A percentile compares a stretch with the other conserved stretches of the same genome.
Conservation (phyloP, 1,140 invertebrate species). For the Euura lappo region DNA sequence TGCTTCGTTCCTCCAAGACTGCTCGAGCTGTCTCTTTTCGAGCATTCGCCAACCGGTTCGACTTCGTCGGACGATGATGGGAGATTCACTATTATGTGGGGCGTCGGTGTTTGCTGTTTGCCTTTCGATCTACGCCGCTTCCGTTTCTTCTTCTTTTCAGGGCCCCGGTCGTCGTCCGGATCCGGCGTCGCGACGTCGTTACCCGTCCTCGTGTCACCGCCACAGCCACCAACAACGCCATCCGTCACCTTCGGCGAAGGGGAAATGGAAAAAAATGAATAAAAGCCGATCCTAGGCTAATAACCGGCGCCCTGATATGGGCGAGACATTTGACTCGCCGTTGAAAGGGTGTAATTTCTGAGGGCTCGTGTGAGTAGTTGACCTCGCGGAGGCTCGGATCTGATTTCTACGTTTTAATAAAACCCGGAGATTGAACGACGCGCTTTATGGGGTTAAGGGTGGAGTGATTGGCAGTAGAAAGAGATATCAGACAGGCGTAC, state of each 20-base stretch:
- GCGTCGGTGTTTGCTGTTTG: constrained; percentile 29
- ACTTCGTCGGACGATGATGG: constrained; percentile 49
- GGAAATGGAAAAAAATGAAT: constrained; percentile 23
- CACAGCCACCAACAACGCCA: not conserved
- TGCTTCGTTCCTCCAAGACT: constrained; percentile 53
- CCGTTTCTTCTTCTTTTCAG: constrained; percentile 38
- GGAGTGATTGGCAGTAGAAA: too few species aligned
- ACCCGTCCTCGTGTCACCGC: constrained; percentile 18
- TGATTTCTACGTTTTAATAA: too few species aligned
- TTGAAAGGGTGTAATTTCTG: not conserved
- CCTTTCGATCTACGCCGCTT: constrained; percentile 46
- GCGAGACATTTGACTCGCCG: constrained; percentile 14
- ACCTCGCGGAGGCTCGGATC: too few species aligned
- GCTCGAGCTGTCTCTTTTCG: constrained; percentile 51
- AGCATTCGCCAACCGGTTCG: constrained; percentile 45
- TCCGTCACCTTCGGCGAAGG: constrained; percentile 38
- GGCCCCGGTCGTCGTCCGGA: not conserved
- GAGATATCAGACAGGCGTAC: too few species aligned
- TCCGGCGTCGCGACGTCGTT: constrained; percentile 26
- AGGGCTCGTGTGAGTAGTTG: too few species aligned
- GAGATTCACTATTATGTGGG: constrained; percentile 38
- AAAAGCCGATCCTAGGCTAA: constrained; percentile 17
- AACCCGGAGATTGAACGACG: too few species aligned
- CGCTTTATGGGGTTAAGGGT: too few species aligned
- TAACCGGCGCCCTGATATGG: constrained; percentile 34